Evolutionary conservation across 2,888 invertebrate genomes (phyloP), one percentile per base, ranked within the genome.

Genomic region (Dynastes grantii): DNA sequence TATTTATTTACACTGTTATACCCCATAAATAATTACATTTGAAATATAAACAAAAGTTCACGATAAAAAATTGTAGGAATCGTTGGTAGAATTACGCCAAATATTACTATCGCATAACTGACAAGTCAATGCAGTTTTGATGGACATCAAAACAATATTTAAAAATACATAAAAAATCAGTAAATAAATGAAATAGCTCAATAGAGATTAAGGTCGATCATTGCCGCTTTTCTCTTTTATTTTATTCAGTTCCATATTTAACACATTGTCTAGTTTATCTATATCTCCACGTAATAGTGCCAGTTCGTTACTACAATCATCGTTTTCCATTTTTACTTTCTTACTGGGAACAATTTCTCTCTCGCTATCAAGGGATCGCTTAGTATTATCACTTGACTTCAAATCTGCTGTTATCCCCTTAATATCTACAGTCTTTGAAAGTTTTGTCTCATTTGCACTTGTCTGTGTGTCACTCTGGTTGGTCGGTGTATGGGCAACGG

Each of bases 261-360:
- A 75, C 27, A 75, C 61, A 22, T 40, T 75, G 49, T 75, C 49
- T n/a, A 75, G 27, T 75, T 75, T 75, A 29, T 75, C 9, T 61
- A 75, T 75, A 13, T 75, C 73, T 9, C 61, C 45, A 6, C 55
- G 61, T 58, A 75, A 27, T 5, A 40, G 22, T 29, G 22, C 3
- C 40, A 73, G n/a, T 75, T 75, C 73, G 2, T 1, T 22, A 61
- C 22, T 61, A 45, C 6, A 11, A 63, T 49, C 27, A 11, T 11
- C 29, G 5, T n/a, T 16, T 45, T 49, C 58, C 11, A 45, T 61
- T 49, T 49, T 61, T 27, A 61, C 22, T n/a, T 45, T 75, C 45
- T 75, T 75, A n/a, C 9, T 11, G 11, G 45, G 13, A 4, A 8
- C 32, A 4, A 5, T 45, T 27, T 29, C 27, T 61, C 27, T 11